These are phyloP conservation scores for Carcinoscorpius rotundicauda DNA, from an alignment of 1,140 invertebrate species.

Conservation along the genomic window DNA sequence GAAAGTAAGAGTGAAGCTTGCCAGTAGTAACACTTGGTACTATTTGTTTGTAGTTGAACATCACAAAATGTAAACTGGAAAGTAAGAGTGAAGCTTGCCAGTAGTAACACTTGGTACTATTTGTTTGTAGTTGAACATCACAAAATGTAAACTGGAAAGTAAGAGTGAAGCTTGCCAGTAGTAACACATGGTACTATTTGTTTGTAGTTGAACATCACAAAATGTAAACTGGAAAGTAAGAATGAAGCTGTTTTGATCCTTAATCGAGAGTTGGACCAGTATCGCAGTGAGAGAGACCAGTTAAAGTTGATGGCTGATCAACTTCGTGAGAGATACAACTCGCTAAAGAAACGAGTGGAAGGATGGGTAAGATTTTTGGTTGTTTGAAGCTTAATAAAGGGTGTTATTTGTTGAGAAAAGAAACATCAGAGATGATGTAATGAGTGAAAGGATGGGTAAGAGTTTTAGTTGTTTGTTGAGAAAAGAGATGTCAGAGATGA, in stretches of 20 bases:
- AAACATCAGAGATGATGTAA: too few species aligned
- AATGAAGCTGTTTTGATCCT: slow-evolving; percentile 61
- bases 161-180: slow-evolving; percentile 51
- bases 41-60: slow-evolving; percentile 19
- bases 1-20: slow-evolving; percentile 68
- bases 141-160: slow-evolving; percentile 53
- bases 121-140: slow-evolving; percentile 17
- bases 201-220: slow-evolving; percentile 18
- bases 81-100: slow-evolving; percentile 69
- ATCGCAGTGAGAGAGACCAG: slow-evolving; percentile 60
- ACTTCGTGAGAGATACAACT: slow-evolving; percentile 47
- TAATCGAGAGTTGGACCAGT: slow-evolving; percentile 61
- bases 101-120: too few species aligned
- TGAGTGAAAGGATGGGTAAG: slow-evolving; percentile 1
- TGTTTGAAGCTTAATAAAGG: too few species aligned
- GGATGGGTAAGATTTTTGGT: slow-evolving; percentile 20
- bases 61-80: slow-evolving; percentile 48
- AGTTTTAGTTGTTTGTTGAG: too few species aligned
- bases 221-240: slow-evolving; percentile 62
- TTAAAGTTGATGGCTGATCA: slow-evolving; percentile 71
- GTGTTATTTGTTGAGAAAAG: too few species aligned
- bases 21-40: too few species aligned
- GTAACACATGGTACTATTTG: too few species aligned
- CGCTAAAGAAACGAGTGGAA: slow-evolving; percentile 31
- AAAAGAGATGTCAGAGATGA: too few species aligned